Base-by-base conservation (phyloP, 2,888 invertebrate species). In the Leistus spinibarbis region DNA sequence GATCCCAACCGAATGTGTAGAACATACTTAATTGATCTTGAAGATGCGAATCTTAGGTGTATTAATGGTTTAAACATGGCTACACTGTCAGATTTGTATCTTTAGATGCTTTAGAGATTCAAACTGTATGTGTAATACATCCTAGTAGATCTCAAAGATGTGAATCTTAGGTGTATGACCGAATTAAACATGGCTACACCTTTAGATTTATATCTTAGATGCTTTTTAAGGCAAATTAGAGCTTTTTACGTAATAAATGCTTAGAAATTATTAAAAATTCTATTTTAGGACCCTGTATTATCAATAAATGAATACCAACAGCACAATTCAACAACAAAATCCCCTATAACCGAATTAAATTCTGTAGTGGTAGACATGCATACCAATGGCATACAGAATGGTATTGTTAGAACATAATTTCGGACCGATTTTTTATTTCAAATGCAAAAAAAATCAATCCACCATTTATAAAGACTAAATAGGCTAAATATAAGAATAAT, bases 321-420 rank as follows among this genome's bases (percentile, higher is more conserved):
- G 75, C 75, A 75, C 75, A 75, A 63, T 75, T 54, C 75, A 64
- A 64, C 69, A 27, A 54, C 75, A 69, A 75, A 75, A 54, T 69
- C 69, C 4, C 63, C 69, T 54, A 75, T 75, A 23, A 75, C 75
- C 40, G 75, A 75, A 69, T 69, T 75, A 56, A 75, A 68, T 64
- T 75, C 75, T 24, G 75, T 75, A 19, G 75, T 75, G 9, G 69
- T 75, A 54, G 75, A 75, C 19, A 17, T 63, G 17, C 75, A 75
- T 20, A 75, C 68, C 13, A 75, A 75, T 20, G 75, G 75, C 24
- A 63, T 75, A 54, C 75, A 75, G 27, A 75, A 75, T 24, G 75
- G 75, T 24, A 75, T 75, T 20, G 69, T 75, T 23, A 62, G 75
- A 24, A 63, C 69, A 54, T 75, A 69, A 75, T 56, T 69, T 3